phyloP scores from a whole-genome alignment of 2,113 vertebrate species.

The Heterochromis multidens region DNA sequence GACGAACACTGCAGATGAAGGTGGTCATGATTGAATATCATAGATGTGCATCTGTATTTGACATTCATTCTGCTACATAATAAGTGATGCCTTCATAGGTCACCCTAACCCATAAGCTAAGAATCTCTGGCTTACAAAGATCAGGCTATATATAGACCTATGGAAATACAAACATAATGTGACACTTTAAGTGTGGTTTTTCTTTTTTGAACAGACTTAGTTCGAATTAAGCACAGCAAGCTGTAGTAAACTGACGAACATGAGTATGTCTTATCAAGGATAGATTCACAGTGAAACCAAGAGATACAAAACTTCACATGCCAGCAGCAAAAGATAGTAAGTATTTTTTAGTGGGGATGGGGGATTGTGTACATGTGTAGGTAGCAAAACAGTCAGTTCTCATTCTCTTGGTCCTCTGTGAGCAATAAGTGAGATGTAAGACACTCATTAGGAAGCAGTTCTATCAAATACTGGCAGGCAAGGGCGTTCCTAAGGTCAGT shows the following conservation, averaged over 20 bases:
- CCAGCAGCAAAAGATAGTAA: background rate
- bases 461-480: slow-evolving; percentile 10
- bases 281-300: background rate
- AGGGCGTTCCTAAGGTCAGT: background rate
- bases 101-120: background rate
- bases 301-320: background rate
- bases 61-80: background rate
- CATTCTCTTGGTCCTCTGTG: background rate
- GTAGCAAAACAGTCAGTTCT: too few relatives aligned
- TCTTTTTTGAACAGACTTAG: background rate
- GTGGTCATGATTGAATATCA: background rate
- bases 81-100: background rate
- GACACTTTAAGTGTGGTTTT: background rate
- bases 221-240: background rate
- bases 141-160: background rate
- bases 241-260: background rate
- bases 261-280: background rate
- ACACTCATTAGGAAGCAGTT: background rate
- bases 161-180: background rate
- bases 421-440: background rate
- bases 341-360: too few relatives aligned
- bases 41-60: background rate
- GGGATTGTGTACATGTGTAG: too few relatives aligned
- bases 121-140: background rate
- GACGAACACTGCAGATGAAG: background rate